These are phyloP conservation scores for Coracias cyanogaster DNA, from an alignment of 2,797 vertebrate species.

Conservation along the genomic window DNA sequence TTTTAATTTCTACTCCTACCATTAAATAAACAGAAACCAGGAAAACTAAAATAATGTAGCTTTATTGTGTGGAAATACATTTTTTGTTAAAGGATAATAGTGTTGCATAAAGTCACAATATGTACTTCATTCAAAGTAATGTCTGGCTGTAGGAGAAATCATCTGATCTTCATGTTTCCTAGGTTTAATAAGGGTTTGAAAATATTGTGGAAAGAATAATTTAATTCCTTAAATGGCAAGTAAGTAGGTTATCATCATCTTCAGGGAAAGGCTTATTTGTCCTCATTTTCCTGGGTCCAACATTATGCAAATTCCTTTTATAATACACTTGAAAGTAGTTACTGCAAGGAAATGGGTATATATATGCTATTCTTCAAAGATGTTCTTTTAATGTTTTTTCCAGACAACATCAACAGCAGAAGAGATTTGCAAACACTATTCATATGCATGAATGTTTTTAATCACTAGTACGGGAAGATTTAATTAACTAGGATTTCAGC, in stretches of 20 bases:
- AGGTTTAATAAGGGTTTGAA: not conserved
- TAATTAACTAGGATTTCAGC: not conserved
- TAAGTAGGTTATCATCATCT: constrained; percentile 65
- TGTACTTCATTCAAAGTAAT: not conserved
- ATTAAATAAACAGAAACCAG: not conserved
- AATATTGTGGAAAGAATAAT: not conserved
- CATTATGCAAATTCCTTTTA: constrained; percentile 19
- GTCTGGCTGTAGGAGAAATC: not conserved
- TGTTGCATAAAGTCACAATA: not conserved
- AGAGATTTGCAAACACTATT: constrained; percentile 1
- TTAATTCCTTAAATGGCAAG: constrained; percentile 30
- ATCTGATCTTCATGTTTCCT: constrained; percentile 3
- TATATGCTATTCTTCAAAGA: not conserved
- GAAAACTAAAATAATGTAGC: not conserved
- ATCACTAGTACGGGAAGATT: not conserved
- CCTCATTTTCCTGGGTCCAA: constrained; percentile 16
- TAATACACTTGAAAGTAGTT: constrained; percentile 8
- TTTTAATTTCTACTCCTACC: not conserved
- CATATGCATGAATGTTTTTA: not conserved
- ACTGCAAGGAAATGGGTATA: not conserved
- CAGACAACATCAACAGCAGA: not conserved
- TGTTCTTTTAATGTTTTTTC: not conserved
- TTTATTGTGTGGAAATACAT: not conserved
- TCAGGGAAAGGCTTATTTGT: constrained; percentile 52
- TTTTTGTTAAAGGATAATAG: not conserved